Percentiles rank a stretch among this genome's conserved stretches.
These are phyloP conservation scores for Zosterops pallidus DNA, from an alignment of 2,113 vertebrate genomes.

Conservation along the genomic window DNA sequence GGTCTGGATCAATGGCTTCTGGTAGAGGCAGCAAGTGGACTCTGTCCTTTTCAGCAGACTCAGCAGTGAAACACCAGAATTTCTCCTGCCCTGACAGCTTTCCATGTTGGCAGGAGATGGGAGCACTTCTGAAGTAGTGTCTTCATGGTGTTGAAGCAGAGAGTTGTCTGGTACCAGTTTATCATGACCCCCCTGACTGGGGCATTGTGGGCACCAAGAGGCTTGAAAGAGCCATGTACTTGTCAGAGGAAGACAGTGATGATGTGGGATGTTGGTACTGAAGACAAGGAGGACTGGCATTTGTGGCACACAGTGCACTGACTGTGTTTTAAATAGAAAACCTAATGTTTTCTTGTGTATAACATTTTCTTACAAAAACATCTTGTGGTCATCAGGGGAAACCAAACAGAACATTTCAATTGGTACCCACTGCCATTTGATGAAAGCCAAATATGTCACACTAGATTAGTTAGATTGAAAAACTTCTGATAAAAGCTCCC, in stretches of 20 bases:
- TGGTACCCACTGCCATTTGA: constrained; percentile 51
- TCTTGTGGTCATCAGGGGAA: constrained; percentile 64
- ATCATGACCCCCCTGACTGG: neutral
- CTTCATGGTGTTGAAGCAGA: neutral
- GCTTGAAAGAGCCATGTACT: neutral
- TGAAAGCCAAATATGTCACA: constrained; percentile 72
- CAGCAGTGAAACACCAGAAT: neutral
- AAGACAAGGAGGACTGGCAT: neutral
- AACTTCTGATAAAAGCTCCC: constrained; percentile 71
- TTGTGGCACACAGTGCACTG: neutral
- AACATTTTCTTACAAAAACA: constrained; percentile 64
- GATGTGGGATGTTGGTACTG: neutral
- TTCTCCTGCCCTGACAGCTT: neutral
- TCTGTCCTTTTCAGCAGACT: neutral
- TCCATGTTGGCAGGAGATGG: neutral
- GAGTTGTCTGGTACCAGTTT: neutral
- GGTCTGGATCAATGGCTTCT: neutral
- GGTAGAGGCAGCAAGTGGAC: neutral
- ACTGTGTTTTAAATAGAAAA: constrained; percentile 13
- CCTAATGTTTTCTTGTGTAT: constrained; percentile 44
- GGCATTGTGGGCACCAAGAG: neutral
- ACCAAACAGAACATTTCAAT: constrained; percentile 67
- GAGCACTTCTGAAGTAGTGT: neutral
- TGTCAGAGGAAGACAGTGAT: constrained; percentile 11
- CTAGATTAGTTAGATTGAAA: constrained; percentile 74